Evolutionary conservation across 2,888 invertebrate genomes (phyloP).

Genomic region (Limulus polyphemus): DNA sequence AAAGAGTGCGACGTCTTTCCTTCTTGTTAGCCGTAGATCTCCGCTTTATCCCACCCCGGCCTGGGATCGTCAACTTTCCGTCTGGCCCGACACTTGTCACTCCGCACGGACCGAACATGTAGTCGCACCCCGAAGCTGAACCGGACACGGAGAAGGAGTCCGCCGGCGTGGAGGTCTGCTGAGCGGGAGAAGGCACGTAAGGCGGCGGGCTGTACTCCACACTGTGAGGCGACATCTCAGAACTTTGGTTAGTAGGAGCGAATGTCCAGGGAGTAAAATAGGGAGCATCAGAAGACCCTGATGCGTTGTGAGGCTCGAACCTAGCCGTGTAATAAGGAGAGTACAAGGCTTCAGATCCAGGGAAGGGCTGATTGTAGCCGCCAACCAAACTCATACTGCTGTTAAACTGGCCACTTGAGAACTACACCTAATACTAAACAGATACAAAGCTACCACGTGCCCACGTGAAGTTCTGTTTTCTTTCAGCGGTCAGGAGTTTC

Average conservation of each 20-base stretch:
- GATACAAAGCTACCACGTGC: too few species aligned
- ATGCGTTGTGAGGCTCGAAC: neutral
- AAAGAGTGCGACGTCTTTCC: constrained; percentile 77
- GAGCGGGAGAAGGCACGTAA: neutral
- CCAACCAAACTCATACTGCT: constrained; percentile 22
- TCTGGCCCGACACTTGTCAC: neutral
- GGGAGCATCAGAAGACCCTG: neutral
- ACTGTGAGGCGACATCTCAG: neutral
- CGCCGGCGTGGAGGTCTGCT: neutral
- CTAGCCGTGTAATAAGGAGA: constrained; percentile 3
- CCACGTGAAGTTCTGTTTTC: too few species aligned
- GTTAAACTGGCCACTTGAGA: too few species aligned
- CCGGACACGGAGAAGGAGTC: neutral
- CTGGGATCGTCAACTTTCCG: constrained; percentile 6
- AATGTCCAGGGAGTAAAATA: constrained; percentile 3
- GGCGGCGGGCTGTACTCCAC: neutral
- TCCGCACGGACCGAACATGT: constrained; percentile 4
- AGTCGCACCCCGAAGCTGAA: neutral
- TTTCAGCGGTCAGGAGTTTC: too few species aligned
- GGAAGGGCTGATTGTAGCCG: constrained; percentile 16
- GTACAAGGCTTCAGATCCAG: constrained; percentile 8
- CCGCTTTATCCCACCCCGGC: constrained; percentile 52
- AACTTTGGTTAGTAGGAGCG: neutral
- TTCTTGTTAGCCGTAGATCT: constrained; percentile 88
- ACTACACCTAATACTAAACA: too few species aligned